phyloP scores from a whole-genome alignment of 2,113 vertebrate genomes.

The Heptranchias perlo region DNA sequence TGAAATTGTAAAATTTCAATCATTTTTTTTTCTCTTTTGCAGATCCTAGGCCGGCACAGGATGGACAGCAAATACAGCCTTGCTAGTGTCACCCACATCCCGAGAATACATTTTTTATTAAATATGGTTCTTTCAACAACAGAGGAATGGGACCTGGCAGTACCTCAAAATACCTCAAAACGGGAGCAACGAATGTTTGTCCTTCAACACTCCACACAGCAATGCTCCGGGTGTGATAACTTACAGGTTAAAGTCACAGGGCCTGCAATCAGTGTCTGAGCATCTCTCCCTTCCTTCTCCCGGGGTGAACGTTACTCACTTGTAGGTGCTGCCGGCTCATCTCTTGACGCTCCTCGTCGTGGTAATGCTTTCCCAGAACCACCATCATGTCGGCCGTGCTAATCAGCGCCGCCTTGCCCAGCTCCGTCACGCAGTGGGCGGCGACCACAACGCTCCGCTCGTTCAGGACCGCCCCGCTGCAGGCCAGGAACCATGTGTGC shows the following conservation, averaged over 20 bases:
- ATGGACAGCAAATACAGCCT: not conserved
- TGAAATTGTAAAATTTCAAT: not conserved
- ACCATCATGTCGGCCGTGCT: slow-evolving; percentile 77
- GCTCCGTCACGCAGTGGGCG: slow-evolving; percentile 86
- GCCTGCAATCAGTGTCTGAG: no score
- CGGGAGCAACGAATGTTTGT: not conserved
- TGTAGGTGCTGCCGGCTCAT: slow-evolving; percentile 79
- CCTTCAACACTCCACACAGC: not conserved
- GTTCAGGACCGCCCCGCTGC: slow-evolving; percentile 88
- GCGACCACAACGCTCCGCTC: slow-evolving; percentile 85
- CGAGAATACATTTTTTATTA: not conserved
- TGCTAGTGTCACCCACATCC: not conserved
- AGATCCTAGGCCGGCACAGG: not conserved
- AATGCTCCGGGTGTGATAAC: not conserved
- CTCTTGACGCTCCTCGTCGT: slow-evolving; percentile 71
- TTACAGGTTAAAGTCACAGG: no score
- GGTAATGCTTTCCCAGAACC: slow-evolving; percentile 77
- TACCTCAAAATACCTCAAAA: not conserved
- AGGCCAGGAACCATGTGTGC: slow-evolving; percentile 82
- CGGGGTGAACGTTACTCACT: slow-evolving; percentile 56
- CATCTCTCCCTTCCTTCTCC: not conserved
- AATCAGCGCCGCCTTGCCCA: slow-evolving; percentile 76
- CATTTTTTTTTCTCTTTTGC: not conserved
- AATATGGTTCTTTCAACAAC: not conserved
- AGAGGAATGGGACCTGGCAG: not conserved